These are phyloP conservation scores for Xylocampa areola DNA, from an alignment of 2,888 invertebrate species.

Conservation along the genomic window DNA sequence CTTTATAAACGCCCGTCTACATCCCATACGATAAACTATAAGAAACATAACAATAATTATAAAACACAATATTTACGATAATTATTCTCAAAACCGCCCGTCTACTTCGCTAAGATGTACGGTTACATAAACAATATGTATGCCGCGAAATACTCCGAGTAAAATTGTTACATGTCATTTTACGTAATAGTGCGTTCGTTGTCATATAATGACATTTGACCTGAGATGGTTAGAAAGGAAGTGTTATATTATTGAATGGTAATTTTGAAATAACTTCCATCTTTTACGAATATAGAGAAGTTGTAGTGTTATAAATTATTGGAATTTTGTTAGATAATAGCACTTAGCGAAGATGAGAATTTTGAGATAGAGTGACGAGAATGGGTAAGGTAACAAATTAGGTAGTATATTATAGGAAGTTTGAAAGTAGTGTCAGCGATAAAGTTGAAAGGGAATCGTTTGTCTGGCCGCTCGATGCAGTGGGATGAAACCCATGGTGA, in stretches of 20 bases:
- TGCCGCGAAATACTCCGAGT: slow-evolving; percentile 30
- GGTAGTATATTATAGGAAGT: too few species aligned
- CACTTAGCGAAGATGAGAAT: too few species aligned
- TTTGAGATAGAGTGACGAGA: too few species aligned
- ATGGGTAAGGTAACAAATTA: too few species aligned
- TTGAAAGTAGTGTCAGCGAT: too few species aligned
- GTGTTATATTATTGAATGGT: slow-evolving; percentile 20
- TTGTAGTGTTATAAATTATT: not conserved
- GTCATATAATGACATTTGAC: slow-evolving; percentile 56
- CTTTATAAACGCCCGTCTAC: too few species aligned
- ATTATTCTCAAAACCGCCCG: slow-evolving; percentile 22
- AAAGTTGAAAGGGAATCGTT: too few species aligned
- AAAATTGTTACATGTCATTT: slow-evolving; percentile 39
- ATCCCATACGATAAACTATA: too few species aligned
- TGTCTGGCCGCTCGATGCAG: too few species aligned
- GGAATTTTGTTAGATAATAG: slow-evolving; percentile 15
- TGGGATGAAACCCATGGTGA: too few species aligned
- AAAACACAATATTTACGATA: slow-evolving; percentile 1
- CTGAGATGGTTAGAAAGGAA: slow-evolving; percentile 49
- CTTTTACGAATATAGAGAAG: not conserved
- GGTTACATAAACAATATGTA: slow-evolving; percentile 44
- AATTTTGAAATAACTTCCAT: slow-evolving; percentile 10
- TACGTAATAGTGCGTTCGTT: slow-evolving; percentile 43
- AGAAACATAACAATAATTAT: too few species aligned
- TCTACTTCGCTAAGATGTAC: slow-evolving; percentile 29